phyloP scores from a whole-genome alignment of 2,113 vertebrate genomes.

The Indicator maculatus region DNA sequence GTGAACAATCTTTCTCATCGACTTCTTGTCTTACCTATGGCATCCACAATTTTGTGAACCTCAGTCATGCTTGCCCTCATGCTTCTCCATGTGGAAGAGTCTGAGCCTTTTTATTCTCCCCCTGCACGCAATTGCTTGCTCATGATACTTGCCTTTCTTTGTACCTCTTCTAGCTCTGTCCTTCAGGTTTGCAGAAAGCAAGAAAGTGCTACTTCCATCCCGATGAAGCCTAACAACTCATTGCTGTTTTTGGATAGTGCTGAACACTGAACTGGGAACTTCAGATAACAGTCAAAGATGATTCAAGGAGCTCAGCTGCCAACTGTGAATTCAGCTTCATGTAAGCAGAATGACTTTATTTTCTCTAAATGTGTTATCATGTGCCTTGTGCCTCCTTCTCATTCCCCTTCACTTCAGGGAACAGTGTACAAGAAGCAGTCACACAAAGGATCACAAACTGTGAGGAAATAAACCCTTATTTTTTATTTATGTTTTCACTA shows the following conservation, averaged over 20 bases:
- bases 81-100: background rate
- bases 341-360: background rate
- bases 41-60: background rate
- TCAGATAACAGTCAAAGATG: background rate
- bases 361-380: background rate
- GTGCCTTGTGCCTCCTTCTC: background rate
- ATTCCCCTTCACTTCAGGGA: background rate
- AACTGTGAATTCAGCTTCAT: background rate
- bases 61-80: background rate
- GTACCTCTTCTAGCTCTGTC: background rate
- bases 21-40: background rate
- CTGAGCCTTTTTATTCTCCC: background rate
- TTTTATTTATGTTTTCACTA: background rate
- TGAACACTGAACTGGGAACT: background rate
- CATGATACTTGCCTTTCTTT: background rate
- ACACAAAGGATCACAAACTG: background rate
- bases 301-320: background rate
- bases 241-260: background rate
- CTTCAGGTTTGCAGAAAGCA: background rate
- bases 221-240: background rate
- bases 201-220: fast-evolving
- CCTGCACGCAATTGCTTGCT: background rate
- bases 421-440: background rate
- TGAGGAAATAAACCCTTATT: background rate
- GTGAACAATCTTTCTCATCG: background rate